Conservation (phyloP, 2,113 vertebrate species). For the Amblyopsis rosae region DNA sequence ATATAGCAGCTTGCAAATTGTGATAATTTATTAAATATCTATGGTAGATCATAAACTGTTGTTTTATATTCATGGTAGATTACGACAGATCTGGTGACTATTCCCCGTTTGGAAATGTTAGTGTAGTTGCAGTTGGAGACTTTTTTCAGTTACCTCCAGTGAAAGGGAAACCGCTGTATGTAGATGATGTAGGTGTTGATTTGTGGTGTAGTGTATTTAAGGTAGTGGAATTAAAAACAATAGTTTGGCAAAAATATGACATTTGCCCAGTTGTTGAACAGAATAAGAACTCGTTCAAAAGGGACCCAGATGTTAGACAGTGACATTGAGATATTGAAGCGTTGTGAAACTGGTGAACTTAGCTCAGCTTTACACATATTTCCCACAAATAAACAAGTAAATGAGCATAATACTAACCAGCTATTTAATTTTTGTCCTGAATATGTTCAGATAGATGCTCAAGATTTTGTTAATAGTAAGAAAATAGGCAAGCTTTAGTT, state of each 20-base stretch:
- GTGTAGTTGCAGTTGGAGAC: background rate
- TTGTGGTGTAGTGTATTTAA: background rate
- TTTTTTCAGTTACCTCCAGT: background rate
- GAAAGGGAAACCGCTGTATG: background rate
- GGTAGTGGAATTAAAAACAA: background rate
- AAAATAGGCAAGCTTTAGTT: no score
- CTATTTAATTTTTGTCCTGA: no score
- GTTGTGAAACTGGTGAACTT: no score
- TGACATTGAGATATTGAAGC: background rate
- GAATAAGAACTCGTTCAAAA: background rate
- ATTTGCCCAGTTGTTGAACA: background rate
- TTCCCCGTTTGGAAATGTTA: background rate
- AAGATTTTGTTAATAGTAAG: no score
- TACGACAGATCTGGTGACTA: background rate
- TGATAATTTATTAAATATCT: background rate
- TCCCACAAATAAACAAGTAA: no score
- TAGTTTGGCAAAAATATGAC: background rate
- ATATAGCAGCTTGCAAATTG: background rate
- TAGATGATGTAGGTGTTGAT: background rate
- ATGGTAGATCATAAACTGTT: background rate
- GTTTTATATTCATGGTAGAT: constrained; percentile 1
- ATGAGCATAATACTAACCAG: no score
- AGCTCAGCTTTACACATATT: no score
- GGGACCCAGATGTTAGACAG: constrained; percentile 3
- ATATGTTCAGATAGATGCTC: no score